Conservation (phyloP, 2,113 vertebrate species). For the Poecilia latipinna region DNA sequence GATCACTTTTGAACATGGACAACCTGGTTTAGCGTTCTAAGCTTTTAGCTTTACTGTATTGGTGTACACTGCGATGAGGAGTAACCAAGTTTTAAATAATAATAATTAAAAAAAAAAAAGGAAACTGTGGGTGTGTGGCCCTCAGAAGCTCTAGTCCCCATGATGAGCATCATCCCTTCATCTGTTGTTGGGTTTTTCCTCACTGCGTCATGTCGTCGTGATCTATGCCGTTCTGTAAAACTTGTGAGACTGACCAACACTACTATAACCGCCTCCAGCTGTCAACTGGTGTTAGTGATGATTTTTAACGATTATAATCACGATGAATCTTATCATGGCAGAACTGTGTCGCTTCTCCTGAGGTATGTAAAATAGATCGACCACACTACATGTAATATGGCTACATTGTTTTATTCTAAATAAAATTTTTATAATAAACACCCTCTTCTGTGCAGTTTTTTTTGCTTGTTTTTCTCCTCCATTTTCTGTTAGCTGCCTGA, state of each 20-base stretch:
- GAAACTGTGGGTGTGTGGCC: constrained; percentile 78
- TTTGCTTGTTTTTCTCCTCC: background rate
- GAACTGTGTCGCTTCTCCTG: constrained; percentile 84
- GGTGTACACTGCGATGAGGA: constrained; percentile 73
- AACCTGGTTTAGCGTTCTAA: constrained; percentile 60
- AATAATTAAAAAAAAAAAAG: background rate
- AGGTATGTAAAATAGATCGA: constrained; percentile 83
- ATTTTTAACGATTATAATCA: constrained; percentile 73
- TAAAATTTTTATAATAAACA: constrained; percentile 84
- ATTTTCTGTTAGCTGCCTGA: background rate
- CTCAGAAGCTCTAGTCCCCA: constrained; percentile 71
- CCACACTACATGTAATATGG: constrained; percentile 85
- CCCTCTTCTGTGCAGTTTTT: background rate
- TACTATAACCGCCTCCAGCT: constrained; percentile 78
- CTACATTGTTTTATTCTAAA: constrained; percentile 87
- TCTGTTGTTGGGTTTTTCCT: constrained; percentile 60
- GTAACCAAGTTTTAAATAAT: constrained; percentile 60
- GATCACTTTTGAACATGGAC: constrained; percentile 66
- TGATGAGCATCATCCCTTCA: constrained; percentile 61
- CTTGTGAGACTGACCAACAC: constrained; percentile 75
- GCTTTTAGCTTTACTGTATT: constrained; percentile 80
- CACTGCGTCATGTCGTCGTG: constrained; percentile 68
- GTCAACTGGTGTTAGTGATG: constrained; percentile 65
- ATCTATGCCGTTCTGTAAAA: constrained; percentile 76
- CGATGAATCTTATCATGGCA: constrained; percentile 81